These are phyloP conservation scores for Cepphus grylle DNA, from an alignment of 2,113 vertebrate genomes.

Conservation along the genomic window DNA sequence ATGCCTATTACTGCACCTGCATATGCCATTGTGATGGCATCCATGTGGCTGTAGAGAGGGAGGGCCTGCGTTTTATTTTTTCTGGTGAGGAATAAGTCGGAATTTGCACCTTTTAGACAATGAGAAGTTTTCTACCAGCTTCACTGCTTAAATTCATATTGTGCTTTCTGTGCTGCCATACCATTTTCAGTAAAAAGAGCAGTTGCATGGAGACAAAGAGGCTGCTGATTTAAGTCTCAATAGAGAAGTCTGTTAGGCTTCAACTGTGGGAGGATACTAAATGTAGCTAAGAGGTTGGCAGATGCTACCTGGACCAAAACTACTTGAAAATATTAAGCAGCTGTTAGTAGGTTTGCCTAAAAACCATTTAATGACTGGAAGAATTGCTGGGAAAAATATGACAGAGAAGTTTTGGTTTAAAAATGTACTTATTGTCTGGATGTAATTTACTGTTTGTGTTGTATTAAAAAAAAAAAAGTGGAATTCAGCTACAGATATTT, in stretches of 20 bases:
- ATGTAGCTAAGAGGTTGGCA: constrained; percentile 46
- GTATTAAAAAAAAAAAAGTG: neutral
- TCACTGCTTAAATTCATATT: neutral
- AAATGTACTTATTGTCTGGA: constrained; percentile 19
- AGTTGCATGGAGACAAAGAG: constrained; percentile 63
- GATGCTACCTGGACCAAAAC: constrained; percentile 57
- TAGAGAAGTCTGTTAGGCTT: constrained; percentile 49
- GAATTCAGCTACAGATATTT: neutral
- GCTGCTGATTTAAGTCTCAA: constrained; percentile 33
- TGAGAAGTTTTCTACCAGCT: constrained; percentile 7
- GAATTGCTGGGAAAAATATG: neutral
- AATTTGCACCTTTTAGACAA: neutral
- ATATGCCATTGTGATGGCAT: neutral
- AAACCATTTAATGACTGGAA: constrained; percentile 4
- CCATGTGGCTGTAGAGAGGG: neutral
- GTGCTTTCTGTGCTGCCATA: constrained; percentile 48
- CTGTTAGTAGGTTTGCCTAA: constrained; percentile 40
- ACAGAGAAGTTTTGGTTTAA: neutral
- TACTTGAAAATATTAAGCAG: constrained; percentile 57
- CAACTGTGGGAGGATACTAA: constrained; percentile 50
- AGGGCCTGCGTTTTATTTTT: neutral
- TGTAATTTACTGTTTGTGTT: neutral
- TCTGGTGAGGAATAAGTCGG: constrained; percentile 6
- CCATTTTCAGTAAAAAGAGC: constrained; percentile 50
- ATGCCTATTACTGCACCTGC: neutral